Conservation (phyloP, 1,140 invertebrate genomes). For the Microvelia longipes region DNA sequence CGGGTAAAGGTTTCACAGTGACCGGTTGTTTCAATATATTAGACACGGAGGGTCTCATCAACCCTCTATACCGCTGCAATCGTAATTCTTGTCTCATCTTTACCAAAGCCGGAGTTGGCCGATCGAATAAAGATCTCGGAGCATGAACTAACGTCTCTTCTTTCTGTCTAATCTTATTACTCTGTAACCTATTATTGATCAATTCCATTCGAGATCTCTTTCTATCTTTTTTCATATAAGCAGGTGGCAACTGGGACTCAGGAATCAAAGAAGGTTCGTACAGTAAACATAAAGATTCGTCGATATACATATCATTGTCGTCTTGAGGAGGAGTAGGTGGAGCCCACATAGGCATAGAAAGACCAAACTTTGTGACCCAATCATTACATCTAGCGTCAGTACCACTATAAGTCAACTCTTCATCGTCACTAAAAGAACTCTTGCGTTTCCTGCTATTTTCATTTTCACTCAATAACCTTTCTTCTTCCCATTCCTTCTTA, state of each 20-base stretch:
- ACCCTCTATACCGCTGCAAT: constrained; percentile 50
- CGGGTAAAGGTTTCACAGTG: constrained; percentile 36
- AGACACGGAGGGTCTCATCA: constrained; percentile 41
- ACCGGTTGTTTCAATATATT: constrained; percentile 38
- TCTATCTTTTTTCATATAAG: constrained; percentile 65
- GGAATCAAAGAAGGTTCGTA: constrained; percentile 70
- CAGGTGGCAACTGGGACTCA: constrained; percentile 66
- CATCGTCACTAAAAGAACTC: constrained; percentile 15
- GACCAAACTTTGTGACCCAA: constrained; percentile 2
- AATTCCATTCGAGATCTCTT: constrained; percentile 52
- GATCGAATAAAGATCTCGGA: constrained; percentile 73
- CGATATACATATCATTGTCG: constrained; percentile 81
- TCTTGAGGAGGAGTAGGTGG: constrained; percentile 85
- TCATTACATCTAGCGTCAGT: constrained; percentile 39
- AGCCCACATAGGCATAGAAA: constrained; percentile 66
- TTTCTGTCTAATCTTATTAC: constrained; percentile 37
- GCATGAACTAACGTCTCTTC: constrained; percentile 50
- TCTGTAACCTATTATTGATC: background rate
- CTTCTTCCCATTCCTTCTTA: background rate
- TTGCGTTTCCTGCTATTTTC: background rate
- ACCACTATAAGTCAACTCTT: constrained; percentile 49
- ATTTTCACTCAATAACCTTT: too few relatives aligned
- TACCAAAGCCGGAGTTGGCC: constrained; percentile 56
- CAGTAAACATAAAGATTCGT: constrained; percentile 64
- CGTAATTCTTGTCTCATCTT: constrained; percentile 64